phyloP scores from a whole-genome alignment of 2,113 vertebrate species.

The Fregetta grallaria region DNA sequence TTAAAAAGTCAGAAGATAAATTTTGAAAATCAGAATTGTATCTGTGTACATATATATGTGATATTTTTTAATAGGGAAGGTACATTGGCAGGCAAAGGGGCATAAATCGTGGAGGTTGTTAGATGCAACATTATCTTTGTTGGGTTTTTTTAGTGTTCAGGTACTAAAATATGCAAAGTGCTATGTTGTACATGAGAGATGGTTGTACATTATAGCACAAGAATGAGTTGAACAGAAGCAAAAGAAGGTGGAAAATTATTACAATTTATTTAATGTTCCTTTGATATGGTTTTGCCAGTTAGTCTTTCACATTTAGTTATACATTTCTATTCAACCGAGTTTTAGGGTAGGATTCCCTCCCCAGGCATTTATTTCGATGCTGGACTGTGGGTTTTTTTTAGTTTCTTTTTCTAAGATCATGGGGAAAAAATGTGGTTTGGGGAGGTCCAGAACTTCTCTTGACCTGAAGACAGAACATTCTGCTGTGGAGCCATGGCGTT shows the following conservation, averaged over 20 bases:
- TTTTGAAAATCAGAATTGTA: not conserved
- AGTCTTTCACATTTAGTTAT: not conserved
- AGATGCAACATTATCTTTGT: not conserved
- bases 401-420: not conserved
- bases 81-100: not conserved
- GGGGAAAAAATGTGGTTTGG: not conserved
- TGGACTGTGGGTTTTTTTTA: fast-evolving
- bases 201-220: not conserved
- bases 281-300: fast-evolving
- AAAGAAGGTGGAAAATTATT: not conserved
- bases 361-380: fast-evolving
- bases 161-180: not conserved
- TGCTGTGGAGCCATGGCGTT: not conserved
- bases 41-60: not conserved
- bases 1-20: not conserved
- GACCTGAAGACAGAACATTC: not conserved
- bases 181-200: not conserved
- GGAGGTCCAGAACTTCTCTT: not conserved
- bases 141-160: fast-evolving
- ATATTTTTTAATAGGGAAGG: not conserved
- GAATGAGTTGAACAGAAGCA: not conserved
- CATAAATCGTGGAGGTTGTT: not conserved
- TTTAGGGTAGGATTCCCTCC: not conserved
- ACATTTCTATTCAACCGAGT: not conserved
- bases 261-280: not conserved